Percentiles rank a stretch among this genome's conserved stretches.
Evolutionary conservation across 2,888 invertebrate genomes (phyloP).

Genomic region (Chymomyza amoena): DNA sequence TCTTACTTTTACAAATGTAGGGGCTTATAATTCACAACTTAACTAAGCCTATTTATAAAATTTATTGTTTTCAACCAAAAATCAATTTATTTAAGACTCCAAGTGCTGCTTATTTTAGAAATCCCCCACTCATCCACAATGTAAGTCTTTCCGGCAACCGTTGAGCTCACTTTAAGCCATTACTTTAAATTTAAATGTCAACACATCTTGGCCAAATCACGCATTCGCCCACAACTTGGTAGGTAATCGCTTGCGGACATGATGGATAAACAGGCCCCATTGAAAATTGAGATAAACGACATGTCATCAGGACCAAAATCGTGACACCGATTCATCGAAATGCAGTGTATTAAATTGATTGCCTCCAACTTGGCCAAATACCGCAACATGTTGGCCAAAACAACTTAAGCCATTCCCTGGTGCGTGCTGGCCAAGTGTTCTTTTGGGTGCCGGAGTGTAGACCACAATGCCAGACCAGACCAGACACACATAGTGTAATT

Average conservation of each 20-base stretch:
- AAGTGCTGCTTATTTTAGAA: no score
- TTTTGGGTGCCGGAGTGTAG: no score
- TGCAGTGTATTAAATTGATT: slow-evolving; percentile 3
- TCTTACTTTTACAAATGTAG: no score
- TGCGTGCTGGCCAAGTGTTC: not conserved
- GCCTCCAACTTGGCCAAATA: not conserved
- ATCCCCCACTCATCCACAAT: not conserved
- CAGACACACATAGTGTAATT: slow-evolving; percentile 29
- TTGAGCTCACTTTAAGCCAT: not conserved
- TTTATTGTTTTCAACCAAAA: no score
- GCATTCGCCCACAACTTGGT: not conserved
- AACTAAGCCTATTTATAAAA: no score
- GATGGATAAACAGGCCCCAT: not conserved
- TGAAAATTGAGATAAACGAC: slow-evolving; percentile 16
- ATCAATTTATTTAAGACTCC: no score
- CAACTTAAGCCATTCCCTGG: not conserved
- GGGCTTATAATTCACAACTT: no score
- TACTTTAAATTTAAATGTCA: not conserved
- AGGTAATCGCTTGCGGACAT: not conserved
- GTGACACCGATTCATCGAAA: not conserved
- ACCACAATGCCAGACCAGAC: not conserved
- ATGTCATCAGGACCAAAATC: not conserved
- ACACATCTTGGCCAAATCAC: slow-evolving; percentile 2
- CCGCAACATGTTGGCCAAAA: not conserved
- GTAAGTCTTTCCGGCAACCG: not conserved